Percentiles rank a stretch among this genome's conserved stretches.
Conservation (phyloP, 2,113 vertebrate species). For the Psammodynastes pulverulentus region DNA sequence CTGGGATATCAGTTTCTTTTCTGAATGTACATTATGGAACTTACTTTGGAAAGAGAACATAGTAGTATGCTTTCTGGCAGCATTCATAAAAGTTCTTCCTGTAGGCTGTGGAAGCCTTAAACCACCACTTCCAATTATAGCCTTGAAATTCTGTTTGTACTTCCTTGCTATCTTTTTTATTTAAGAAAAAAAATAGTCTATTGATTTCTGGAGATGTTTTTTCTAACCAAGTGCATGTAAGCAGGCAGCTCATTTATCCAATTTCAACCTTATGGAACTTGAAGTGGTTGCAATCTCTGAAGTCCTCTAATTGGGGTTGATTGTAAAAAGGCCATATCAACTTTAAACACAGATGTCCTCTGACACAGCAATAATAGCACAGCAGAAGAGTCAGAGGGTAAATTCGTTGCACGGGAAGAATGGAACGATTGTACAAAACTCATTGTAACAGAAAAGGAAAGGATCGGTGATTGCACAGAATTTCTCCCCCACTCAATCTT, state of each 20-base stretch:
- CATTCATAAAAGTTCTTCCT: not conserved
- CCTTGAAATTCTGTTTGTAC: not conserved
- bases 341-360: conserved; percentile 11
- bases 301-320: conserved; percentile 1
- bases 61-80: not conserved
- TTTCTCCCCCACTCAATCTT: not conserved
- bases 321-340: not conserved
- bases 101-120: not conserved
- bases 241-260: conserved; percentile 23
- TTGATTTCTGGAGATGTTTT: not conserved
- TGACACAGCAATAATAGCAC: not conserved
- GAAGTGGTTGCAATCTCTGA: conserved; percentile 22
- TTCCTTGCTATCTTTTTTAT: not conserved
- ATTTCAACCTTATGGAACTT: conserved; percentile 10
- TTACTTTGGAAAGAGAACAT: not conserved
- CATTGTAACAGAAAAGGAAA: not conserved
- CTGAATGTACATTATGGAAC: not conserved
- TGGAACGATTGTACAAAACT: not conserved
- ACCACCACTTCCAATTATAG: not conserved
- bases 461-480: not conserved
- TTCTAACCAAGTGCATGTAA: not conserved
- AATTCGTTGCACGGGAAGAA: not conserved
- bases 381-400: not conserved
- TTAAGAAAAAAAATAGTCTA: not conserved
- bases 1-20: not conserved